These are phyloP conservation scores for Rhea pennata DNA, from an alignment of 2,113 vertebrate species.

Conservation along the genomic window DNA sequence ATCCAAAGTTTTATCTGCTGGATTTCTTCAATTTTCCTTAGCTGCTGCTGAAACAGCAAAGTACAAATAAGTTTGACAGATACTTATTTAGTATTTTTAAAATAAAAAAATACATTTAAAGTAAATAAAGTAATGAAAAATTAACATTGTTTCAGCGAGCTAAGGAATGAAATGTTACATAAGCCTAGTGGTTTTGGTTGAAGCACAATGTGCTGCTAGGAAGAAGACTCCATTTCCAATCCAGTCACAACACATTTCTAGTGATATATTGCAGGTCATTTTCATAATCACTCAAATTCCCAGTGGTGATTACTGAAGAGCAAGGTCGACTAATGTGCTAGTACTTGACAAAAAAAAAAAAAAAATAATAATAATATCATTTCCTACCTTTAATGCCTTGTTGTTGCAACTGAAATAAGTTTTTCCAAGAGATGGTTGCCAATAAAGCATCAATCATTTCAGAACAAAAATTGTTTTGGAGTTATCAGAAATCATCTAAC, in stretches of 20 bases:
- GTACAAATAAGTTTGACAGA: background rate
- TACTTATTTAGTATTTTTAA: background rate
- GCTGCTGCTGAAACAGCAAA: background rate
- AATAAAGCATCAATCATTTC: background rate
- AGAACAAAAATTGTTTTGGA: background rate
- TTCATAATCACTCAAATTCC: background rate
- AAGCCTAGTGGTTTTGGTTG: too few species aligned
- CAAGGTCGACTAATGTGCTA: background rate
- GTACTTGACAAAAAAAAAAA: background rate
- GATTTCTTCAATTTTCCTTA: background rate
- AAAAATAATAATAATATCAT: background rate
- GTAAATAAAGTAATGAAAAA: background rate
- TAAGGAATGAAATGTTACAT: background rate
- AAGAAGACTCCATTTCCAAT: background rate
- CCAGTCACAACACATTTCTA: background rate
- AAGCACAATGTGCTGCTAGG: background rate
- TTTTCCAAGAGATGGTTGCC: background rate
- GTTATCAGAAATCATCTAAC: background rate
- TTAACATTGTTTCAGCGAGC: background rate
- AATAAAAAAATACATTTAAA: background rate
- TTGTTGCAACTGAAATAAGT: rapidly evolving
- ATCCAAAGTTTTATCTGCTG: background rate
- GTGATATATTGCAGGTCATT: background rate
- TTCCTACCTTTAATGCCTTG: background rate
- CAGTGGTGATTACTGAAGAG: background rate